Percentiles rank a stretch among this genome's conserved stretches.
Conservation (phyloP, 2,888 invertebrate species). For the Lomographa bimaculata region DNA sequence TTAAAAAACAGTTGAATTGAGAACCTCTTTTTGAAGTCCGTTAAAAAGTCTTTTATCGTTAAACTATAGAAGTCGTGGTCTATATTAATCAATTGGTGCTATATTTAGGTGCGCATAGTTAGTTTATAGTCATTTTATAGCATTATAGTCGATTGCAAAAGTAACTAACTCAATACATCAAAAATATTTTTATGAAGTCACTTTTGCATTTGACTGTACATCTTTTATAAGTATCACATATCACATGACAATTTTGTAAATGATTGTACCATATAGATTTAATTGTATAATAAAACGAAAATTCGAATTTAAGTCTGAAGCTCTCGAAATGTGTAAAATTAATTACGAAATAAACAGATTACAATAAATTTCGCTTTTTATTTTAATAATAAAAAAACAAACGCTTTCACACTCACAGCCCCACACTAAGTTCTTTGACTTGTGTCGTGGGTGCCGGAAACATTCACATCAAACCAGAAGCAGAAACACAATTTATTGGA, state of each 20-base stretch:
- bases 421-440: too few relatives aligned
- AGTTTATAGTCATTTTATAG: too few relatives aligned
- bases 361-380: constrained; percentile 37
- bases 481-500: too few relatives aligned
- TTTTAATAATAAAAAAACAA: too few relatives aligned
- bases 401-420: too few relatives aligned
- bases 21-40: too few relatives aligned
- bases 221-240: constrained; percentile 52
- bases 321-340: constrained; percentile 61
- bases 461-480: too few relatives aligned
- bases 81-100: constrained; percentile 56
- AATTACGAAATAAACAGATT: constrained; percentile 61
- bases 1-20: too few relatives aligned
- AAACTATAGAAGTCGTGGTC: neutral
- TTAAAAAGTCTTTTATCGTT: too few relatives aligned
- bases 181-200: neutral
- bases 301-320: constrained; percentile 49
- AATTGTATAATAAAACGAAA: constrained; percentile 60
- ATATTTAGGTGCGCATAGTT: constrained; percentile 59
- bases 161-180: constrained; percentile 12
- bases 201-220: constrained; percentile 27
- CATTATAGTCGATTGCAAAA: constrained; percentile 20
- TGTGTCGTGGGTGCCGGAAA: too few relatives aligned
- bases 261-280: constrained; percentile 78
- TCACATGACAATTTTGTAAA: constrained; percentile 78